These are phyloP conservation scores for Aphodius granarius DNA, from an alignment of 2,888 invertebrate genomes.

Conservation along the genomic window DNA sequence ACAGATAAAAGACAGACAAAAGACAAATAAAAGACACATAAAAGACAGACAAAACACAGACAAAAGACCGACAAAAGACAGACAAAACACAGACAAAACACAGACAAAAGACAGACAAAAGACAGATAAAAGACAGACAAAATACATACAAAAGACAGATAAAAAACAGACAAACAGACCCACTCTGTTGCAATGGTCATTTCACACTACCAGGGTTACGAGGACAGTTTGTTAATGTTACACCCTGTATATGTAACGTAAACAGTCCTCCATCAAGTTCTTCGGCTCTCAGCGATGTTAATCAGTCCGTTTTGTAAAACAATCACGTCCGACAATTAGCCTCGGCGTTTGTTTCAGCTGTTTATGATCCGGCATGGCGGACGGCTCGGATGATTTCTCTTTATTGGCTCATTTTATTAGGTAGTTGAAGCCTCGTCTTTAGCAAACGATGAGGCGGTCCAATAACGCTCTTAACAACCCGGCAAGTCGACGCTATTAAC, in stretches of 20 bases:
- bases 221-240: too few relatives aligned
- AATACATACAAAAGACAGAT: too few relatives aligned
- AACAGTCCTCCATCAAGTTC: not conserved
- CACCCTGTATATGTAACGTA: not conserved
- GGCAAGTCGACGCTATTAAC: not conserved
- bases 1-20: too few relatives aligned
- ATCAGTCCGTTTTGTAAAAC: slow-evolving; percentile 33
- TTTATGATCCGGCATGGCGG: slow-evolving; percentile 31
- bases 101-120: too few relatives aligned
- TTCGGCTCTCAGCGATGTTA: not conserved
- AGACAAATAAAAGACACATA: too few relatives aligned
- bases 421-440: not conserved
- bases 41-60: too few relatives aligned
- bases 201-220: too few relatives aligned
- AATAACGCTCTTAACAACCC: not conserved
- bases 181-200: too few relatives aligned
- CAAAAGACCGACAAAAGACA: too few relatives aligned
- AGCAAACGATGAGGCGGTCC: not conserved
- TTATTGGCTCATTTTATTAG: slow-evolving; percentile 20
- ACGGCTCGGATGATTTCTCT: slow-evolving; percentile 25
- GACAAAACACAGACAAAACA: too few relatives aligned
- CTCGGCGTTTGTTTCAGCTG: slow-evolving; percentile 32
- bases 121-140: too few relatives aligned
- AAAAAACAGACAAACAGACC: too few relatives aligned
- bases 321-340: slow-evolving; percentile 43